These are phyloP conservation scores for Pelagia noctiluca DNA, from an alignment of 30 jellyfish, hydroid and myxozoan genomes.

Conservation along the genomic window DNA sequence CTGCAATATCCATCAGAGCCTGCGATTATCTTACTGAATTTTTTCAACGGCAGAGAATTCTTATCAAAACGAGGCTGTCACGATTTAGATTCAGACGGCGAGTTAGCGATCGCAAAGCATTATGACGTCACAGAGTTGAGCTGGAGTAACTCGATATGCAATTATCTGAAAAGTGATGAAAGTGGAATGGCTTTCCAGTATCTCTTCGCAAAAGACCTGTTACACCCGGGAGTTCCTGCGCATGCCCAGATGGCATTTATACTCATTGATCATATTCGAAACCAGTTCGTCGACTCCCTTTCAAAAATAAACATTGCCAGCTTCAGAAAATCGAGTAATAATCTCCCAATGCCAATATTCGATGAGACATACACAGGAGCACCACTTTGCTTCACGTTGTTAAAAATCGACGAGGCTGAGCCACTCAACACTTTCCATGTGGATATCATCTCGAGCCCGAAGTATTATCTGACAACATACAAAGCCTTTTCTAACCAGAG, in stretches of 20 bases:
- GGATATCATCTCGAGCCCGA: slow-evolving; percentile 66
- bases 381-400: slow-evolving; percentile 68
- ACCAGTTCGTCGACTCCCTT: slow-evolving; percentile 63
- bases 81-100: slow-evolving; percentile 76
- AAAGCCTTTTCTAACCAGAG: slow-evolving; percentile 66
- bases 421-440: slow-evolving; percentile 65
- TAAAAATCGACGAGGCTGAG: slow-evolving; percentile 63
- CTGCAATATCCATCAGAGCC: slow-evolving; percentile 73
- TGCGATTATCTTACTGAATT: slow-evolving; percentile 59
- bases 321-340: slow-evolving; percentile 3
- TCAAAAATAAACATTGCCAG: slow-evolving; percentile 5
- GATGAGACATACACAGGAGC: slow-evolving; percentile 53
- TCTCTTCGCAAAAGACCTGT: slow-evolving; percentile 68
- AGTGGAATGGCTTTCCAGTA: slow-evolving; percentile 77
- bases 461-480: slow-evolving; percentile 52
- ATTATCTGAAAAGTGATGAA: slow-evolving; percentile 67
- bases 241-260: slow-evolving; percentile 88
- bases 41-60: slow-evolving; percentile 71
- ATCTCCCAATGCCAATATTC: slow-evolving; percentile 63
- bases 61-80: slow-evolving; percentile 69
- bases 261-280: slow-evolving; percentile 72
- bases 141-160: slow-evolving; percentile 75
- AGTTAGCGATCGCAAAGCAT: slow-evolving; percentile 59
- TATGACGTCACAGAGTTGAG: slow-evolving; percentile 78
- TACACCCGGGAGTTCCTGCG: slow-evolving; percentile 72